phyloP scores from a whole-genome alignment of 2,113 vertebrate species.

The Sula dactylatra region DNA sequence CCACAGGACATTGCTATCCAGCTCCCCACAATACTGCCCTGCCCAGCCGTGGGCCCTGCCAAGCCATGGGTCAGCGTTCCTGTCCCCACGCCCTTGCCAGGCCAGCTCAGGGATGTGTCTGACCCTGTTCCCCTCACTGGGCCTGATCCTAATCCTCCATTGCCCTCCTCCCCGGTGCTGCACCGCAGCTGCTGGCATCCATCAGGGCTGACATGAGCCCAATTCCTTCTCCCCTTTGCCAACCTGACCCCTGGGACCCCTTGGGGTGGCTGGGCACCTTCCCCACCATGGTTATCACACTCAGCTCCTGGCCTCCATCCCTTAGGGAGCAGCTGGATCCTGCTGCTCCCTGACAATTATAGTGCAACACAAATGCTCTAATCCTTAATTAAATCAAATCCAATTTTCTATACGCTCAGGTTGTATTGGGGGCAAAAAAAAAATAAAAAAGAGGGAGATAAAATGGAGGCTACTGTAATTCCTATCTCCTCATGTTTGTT shows the following conservation, averaged over 20 bases:
- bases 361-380: background rate
- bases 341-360: background rate
- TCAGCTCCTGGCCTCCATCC: rapidly evolving
- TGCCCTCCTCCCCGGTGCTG: background rate
- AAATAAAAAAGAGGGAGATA: background rate
- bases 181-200: background rate
- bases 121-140: background rate
- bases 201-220: rapidly evolving
- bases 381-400: background rate
- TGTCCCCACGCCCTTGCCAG: background rate
- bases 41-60: rapidly evolving
- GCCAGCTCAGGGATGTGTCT: background rate
- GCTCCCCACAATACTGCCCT: background rate
- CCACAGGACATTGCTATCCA: rapidly evolving
- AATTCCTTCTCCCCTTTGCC: background rate
- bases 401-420: background rate
- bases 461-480: background rate
- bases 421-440: background rate
- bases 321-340: background rate
- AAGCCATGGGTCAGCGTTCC: background rate
- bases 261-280: background rate
- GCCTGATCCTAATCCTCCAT: background rate
- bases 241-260: background rate
- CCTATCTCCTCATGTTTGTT: background rate
- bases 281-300: background rate